phyloP scores from a whole-genome alignment of 2,113 vertebrate species.

The Glaucidium brasilianum region DNA sequence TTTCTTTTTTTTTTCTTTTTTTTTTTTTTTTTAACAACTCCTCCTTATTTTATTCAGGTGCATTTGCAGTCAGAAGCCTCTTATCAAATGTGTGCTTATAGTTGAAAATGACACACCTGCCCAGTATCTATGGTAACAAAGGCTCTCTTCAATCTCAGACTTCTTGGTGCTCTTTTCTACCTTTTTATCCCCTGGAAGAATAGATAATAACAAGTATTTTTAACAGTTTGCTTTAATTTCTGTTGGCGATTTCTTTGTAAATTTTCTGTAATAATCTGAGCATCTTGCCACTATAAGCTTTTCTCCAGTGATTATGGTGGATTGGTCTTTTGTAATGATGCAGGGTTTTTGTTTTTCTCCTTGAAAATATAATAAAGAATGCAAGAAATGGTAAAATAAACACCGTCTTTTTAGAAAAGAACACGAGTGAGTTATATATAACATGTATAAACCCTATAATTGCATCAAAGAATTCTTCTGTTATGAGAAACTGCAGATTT shows the following conservation, averaged over 20 bases:
- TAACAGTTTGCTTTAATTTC: slow-evolving; percentile 31
- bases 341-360: not conserved
- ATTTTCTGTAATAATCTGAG: not conserved
- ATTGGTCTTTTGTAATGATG: not conserved
- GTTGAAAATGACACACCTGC: slow-evolving; percentile 72
- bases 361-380: not conserved
- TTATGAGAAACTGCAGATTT: not conserved
- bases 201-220: not conserved
- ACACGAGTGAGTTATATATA: not conserved
- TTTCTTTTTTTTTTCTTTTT: not conserved
- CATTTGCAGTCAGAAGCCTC: slow-evolving; percentile 59
- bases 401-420: not conserved
- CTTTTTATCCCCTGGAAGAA: slow-evolving; percentile 54
- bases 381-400: not conserved
- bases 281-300: not conserved
- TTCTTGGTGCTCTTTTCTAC: slow-evolving; percentile 63
- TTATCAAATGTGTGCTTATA: slow-evolving; percentile 68
- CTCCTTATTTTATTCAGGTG: slow-evolving; percentile 68
- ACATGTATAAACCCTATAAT: not conserved
- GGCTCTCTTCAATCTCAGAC: slow-evolving; percentile 64
- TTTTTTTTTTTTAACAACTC: not conserved
- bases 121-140: slow-evolving; percentile 80
- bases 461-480: not conserved
- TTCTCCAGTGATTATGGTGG: not conserved
- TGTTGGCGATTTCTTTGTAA: not conserved